phyloP scores from a whole-genome alignment of 2,113 vertebrate genomes.

The Calonectris borealis region DNA sequence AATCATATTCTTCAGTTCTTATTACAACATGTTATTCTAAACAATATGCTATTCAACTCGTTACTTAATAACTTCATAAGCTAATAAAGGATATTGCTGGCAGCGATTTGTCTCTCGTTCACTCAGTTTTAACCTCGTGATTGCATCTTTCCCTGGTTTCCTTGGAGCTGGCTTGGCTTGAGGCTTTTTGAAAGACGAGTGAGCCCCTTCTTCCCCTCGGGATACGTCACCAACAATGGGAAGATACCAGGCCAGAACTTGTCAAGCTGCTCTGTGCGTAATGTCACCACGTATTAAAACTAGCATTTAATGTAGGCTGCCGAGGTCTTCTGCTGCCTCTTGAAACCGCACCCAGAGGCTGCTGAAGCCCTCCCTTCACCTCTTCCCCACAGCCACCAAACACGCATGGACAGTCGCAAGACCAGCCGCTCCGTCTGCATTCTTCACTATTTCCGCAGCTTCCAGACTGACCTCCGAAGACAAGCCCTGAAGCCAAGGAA shows the following conservation, averaged over 20 bases:
- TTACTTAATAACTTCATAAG: background rate
- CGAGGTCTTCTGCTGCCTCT: background rate
- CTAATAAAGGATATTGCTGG: background rate
- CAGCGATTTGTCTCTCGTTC: background rate
- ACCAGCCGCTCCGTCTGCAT: background rate
- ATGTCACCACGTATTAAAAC: background rate
- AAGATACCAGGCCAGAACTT: slow-evolving; percentile 4
- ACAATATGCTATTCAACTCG: background rate
- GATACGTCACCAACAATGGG: background rate
- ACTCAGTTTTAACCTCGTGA: background rate
- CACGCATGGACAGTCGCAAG: background rate
- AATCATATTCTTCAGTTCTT: background rate
- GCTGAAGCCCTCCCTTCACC: background rate
- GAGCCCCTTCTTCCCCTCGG: background rate
- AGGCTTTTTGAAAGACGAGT: background rate
- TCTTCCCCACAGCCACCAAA: background rate
- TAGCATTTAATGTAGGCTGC: background rate
- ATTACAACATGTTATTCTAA: background rate
- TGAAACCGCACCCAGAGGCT: background rate
- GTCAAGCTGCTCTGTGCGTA: background rate
- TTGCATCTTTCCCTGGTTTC: background rate
- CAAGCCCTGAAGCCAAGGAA: background rate
- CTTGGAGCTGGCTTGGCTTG: background rate
- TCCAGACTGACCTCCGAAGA: background rate
- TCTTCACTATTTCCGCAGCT: background rate